Evolutionary conservation across 2,797 vertebrate genomes (phyloP).

Genomic region (Pseudochaenichthys georgianus): DNA sequence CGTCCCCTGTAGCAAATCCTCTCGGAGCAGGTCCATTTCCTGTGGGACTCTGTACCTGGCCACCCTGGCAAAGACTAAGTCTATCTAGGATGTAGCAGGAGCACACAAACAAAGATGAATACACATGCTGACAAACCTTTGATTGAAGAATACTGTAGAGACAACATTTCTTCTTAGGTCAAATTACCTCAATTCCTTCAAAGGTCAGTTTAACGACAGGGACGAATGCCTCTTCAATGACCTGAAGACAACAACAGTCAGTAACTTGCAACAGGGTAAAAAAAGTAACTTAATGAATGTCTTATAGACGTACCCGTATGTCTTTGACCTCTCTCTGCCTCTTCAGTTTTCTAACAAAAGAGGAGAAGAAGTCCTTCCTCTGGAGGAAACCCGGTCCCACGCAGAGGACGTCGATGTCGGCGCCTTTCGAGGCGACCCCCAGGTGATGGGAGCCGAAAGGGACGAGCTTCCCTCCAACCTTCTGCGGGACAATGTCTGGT

Average conservation of each 20-base stretch:
- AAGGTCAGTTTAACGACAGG: slow-evolving; percentile 93
- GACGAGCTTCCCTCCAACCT: slow-evolving; percentile 92
- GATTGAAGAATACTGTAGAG: neutral
- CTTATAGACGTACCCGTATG: slow-evolving; percentile 82
- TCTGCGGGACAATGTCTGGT: slow-evolving; percentile 89
- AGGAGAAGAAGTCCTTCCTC: slow-evolving; percentile 92
- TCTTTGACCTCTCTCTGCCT: slow-evolving; percentile 93
- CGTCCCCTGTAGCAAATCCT: slow-evolving; percentile 89
- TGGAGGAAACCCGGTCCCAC: slow-evolving; percentile 91
- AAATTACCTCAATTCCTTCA: slow-evolving; percentile 91
- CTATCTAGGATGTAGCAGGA: slow-evolving; percentile 83
- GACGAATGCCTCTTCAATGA: slow-evolving; percentile 92
- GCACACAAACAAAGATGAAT: neutral
- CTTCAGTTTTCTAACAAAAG: slow-evolving; percentile 92
- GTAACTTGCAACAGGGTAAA: neutral
- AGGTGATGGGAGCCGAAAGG: slow-evolving; percentile 93
- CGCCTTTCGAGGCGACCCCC: slow-evolving; percentile 93
- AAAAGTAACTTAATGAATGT: neutral
- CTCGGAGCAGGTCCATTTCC: slow-evolving; percentile 89
- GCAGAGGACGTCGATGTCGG: slow-evolving; percentile 93
- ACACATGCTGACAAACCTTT: neutral
- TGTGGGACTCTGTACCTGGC: slow-evolving; percentile 89
- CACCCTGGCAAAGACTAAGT: slow-evolving; percentile 92
- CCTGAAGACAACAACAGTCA: slow-evolving; percentile 73
- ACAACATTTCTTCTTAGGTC: neutral